These are phyloP conservation scores for Aproaerema taeniolella DNA, from an alignment of 2,888 invertebrate genomes.

Conservation along the genomic window DNA sequence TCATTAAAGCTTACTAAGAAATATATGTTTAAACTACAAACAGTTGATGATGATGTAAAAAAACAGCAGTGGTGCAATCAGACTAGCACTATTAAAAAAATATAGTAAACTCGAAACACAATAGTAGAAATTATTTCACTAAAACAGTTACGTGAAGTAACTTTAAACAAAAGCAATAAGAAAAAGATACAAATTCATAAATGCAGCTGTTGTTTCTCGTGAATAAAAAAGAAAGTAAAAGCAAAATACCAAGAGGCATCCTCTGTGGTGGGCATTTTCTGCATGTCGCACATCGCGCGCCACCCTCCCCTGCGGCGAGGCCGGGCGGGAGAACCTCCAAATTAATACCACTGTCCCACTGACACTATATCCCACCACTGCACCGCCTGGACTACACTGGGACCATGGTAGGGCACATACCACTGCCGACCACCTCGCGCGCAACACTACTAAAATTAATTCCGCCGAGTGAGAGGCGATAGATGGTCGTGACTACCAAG, in stretches of 20 bases:
- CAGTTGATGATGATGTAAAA: too few species aligned
- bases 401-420: constrained; percentile 71
- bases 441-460: constrained; percentile 60
- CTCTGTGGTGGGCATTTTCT: constrained; percentile 65
- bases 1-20: too few species aligned
- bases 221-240: constrained; percentile 5
- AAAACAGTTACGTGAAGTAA: too few species aligned
- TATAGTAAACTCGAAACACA: too few species aligned
- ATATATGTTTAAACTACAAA: too few species aligned
- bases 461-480: constrained; percentile 58
- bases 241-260: constrained; percentile 64
- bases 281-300: constrained; percentile 65
- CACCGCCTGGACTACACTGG: constrained; percentile 61
- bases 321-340: constrained; percentile 49
- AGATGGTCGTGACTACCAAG: constrained; percentile 59
- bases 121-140: too few species aligned
- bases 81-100: too few species aligned
- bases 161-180: too few species aligned
- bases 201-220: too few species aligned
- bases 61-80: too few species aligned
- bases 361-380: constrained; percentile 44
- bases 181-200: too few species aligned
- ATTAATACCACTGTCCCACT: constrained; percentile 57
- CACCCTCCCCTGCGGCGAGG: constrained; percentile 32
- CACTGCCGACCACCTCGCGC: constrained; percentile 60